Evolutionary conservation across 64 coral and sea anemone species (phyloP).

Genomic region (Porites lutea): DNA sequence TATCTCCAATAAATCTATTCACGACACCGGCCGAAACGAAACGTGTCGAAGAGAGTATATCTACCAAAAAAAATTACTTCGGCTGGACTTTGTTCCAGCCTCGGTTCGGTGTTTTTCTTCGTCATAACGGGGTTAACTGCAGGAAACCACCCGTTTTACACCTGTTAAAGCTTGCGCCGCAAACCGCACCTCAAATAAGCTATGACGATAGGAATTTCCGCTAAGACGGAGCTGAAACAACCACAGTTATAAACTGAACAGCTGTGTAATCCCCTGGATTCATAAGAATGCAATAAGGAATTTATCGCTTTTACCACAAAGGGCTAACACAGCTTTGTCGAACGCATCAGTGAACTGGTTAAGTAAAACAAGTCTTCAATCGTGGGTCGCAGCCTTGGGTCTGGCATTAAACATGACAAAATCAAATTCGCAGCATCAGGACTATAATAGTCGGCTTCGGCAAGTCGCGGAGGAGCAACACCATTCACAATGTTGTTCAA

Average conservation of each 20-base stretch:
- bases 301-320: neutral
- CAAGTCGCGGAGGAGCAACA: constrained; percentile 45
- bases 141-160: neutral
- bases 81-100: too few relatives aligned
- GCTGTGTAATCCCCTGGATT: neutral
- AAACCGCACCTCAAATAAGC: neutral
- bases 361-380: constrained; percentile 53
- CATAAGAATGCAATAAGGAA: neutral
- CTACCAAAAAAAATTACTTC: too few relatives aligned
- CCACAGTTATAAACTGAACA: neutral
- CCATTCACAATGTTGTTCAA: constrained; percentile 80
- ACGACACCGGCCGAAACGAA: too few relatives aligned
- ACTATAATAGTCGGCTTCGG: constrained; percentile 29
- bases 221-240: constrained; percentile 17
- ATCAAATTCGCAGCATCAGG: constrained; percentile 52
- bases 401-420: constrained; percentile 67
- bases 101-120: too few relatives aligned
- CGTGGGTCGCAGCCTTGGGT: constrained; percentile 50
- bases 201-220: neutral
- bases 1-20: too few relatives aligned
- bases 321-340: neutral
- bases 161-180: neutral
- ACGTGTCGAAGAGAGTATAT: too few relatives aligned
- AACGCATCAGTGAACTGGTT: constrained; percentile 35
- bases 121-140: neutral